Conservation (phyloP, 1,140 invertebrate species). For the Drosophila equinoxialis region DNA sequence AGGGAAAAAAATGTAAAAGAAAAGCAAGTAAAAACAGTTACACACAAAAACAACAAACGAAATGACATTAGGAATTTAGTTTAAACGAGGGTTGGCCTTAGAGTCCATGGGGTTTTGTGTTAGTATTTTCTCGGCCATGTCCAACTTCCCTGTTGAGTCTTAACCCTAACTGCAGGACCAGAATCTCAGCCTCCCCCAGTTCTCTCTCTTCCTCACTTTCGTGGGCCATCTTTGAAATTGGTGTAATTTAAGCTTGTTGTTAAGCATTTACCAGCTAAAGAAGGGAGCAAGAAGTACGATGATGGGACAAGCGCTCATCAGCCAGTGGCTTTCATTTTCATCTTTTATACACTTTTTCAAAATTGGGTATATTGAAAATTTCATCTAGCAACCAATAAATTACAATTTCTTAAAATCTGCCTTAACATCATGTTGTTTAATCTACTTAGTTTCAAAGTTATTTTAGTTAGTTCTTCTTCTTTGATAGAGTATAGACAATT, state of each 20-base stretch:
- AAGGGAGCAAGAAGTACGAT: neutral
- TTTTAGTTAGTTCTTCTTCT: neutral
- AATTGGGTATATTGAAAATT: neutral
- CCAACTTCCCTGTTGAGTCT: slow-evolving; percentile 24
- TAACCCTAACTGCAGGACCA: slow-evolving; percentile 55
- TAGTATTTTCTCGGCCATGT: neutral
- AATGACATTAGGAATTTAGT: slow-evolving; percentile 65
- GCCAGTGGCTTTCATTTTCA: slow-evolving; percentile 39
- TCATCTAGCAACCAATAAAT: neutral
- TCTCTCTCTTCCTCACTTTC: too few species aligned
- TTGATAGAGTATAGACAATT: slow-evolving; percentile 13
- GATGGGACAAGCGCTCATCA: slow-evolving; percentile 26
- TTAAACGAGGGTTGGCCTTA: slow-evolving; percentile 58
- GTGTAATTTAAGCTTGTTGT: slow-evolving; percentile 63
- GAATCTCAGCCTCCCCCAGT: neutral
- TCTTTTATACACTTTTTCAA: slow-evolving; percentile 27
- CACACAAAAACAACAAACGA: slow-evolving; percentile 36
- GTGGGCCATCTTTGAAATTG: slow-evolving; percentile 28
- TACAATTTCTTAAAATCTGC: too few species aligned
- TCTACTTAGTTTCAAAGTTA: neutral
- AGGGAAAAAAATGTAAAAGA: neutral
- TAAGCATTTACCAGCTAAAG: slow-evolving; percentile 47
- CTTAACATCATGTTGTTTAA: too few species aligned
- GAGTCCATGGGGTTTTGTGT: slow-evolving; percentile 23
- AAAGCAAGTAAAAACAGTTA: slow-evolving; percentile 14